Conservation (phyloP, 2,888 invertebrate species). For the Patella caerulea region DNA sequence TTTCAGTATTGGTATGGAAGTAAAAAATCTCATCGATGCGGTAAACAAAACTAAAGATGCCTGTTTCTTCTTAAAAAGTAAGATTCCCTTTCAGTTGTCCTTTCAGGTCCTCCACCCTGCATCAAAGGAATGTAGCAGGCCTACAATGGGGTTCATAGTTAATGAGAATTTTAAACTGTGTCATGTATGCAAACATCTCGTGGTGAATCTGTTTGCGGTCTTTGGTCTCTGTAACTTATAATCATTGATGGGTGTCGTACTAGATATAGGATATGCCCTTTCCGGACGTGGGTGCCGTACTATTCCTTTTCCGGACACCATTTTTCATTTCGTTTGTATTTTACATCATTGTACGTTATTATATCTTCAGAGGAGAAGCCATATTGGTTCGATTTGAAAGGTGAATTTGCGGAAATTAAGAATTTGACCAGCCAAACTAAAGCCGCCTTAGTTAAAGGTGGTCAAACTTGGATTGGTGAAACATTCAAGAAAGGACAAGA, state of each 20-base stretch:
- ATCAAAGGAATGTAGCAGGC: no score
- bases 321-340: no score
- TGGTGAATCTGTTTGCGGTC: no score
- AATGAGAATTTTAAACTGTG: no score
- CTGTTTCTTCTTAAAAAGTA: conserved; percentile 49
- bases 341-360: background rate
- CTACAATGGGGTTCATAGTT: no score
- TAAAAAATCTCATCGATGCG: conserved; percentile 42
- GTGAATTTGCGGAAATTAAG: conserved; percentile 36
- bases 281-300: no score
- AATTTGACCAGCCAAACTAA: conserved; percentile 37
- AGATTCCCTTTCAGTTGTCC: background rate
- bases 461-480: conserved; percentile 39
- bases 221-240: no score
- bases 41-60: conserved; percentile 46
- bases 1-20: conserved; percentile 39
- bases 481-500: conserved; percentile 36
- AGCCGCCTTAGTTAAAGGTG: conserved; percentile 32
- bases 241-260: no score
- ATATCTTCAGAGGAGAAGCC: conserved; percentile 45
- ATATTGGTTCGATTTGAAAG: conserved; percentile 52
- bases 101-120: no score
- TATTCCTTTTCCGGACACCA: no score
- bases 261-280: no score
- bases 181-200: no score